Percentiles rank a stretch among this genome's conserved stretches.
These are phyloP conservation scores for Ramazzottius varieornatus DNA, from an alignment of 2,888 invertebrate genomes.

Conservation along the genomic window DNA sequence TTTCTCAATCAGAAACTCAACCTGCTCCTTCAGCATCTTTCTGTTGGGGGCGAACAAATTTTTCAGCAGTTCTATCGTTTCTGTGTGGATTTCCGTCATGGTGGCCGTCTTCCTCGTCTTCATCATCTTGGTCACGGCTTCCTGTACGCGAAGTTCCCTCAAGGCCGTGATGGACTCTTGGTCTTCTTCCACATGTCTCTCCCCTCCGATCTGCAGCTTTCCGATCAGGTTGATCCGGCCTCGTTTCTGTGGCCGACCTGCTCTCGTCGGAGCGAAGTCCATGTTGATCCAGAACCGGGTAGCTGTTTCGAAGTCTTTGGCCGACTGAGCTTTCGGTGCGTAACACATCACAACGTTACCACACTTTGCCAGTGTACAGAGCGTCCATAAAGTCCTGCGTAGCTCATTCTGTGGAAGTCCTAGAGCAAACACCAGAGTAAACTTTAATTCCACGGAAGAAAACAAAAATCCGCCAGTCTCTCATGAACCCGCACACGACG, in stretches of 20 bases:
- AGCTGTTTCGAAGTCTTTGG: conserved; percentile 76
- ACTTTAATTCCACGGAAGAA: too few species aligned
- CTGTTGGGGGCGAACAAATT: conserved; percentile 98
- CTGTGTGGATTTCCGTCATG: conserved; percentile 80
- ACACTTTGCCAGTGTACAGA: neutral
- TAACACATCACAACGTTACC: neutral
- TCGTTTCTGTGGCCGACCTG: conserved; percentile 63
- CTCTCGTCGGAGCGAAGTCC: conserved; percentile 55
- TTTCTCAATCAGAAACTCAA: conserved; percentile 97
- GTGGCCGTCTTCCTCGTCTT: conserved; percentile 87
- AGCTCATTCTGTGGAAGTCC: conserved; percentile 86
- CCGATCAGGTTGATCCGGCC: conserved; percentile 91
- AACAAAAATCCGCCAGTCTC: too few species aligned
- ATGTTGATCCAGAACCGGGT: conserved; percentile 89
- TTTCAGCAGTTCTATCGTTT: conserved; percentile 86
- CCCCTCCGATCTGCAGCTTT: conserved; percentile 40
- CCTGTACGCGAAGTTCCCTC: conserved; percentile 61
- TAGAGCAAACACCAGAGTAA: too few species aligned
- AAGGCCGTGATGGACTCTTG: conserved; percentile 94
- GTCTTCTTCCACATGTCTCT: conserved; percentile 43
- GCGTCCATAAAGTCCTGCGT: conserved; percentile 57
- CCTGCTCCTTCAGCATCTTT: conserved; percentile 97
- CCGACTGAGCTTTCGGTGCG: conserved; percentile 22
- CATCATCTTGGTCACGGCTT: conserved; percentile 93
- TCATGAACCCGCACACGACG: too few species aligned